phyloP scores from a whole-genome alignment of 2,113 vertebrate species.

The Albula goreensis region DNA sequence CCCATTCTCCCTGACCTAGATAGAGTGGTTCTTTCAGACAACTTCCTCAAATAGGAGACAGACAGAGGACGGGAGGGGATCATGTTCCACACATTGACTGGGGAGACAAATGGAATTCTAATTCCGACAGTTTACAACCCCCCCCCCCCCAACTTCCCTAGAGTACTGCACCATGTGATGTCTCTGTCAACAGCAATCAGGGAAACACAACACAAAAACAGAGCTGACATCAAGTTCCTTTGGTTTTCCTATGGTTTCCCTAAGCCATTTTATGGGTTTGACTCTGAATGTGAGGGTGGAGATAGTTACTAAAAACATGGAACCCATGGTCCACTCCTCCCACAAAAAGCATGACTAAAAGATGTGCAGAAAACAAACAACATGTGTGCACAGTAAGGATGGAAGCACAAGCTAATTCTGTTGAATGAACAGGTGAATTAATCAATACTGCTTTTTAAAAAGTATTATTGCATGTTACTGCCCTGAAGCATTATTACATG shows the following conservation, averaged over 20 bases:
- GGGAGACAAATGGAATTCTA: slow-evolving; percentile 24
- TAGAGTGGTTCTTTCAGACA: slow-evolving; percentile 14
- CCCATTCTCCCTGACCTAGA: slow-evolving; percentile 20
- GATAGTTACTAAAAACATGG: neutral
- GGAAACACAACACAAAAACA: slow-evolving; percentile 41
- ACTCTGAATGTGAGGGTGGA: neutral
- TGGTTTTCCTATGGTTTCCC: neutral
- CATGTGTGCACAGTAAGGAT: neutral
- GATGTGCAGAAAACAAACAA: neutral
- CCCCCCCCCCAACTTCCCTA: neutral
- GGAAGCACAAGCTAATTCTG: too few relatives aligned
- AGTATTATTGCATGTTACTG: too few relatives aligned
- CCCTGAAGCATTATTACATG: neutral
- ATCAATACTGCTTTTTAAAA: too few relatives aligned
- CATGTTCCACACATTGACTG: slow-evolving; percentile 26
- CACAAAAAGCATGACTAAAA: slow-evolving; percentile 2
- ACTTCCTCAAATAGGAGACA: slow-evolving; percentile 8
- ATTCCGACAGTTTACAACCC: slow-evolving; percentile 22
- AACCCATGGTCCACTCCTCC: neutral
- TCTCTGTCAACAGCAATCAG: slow-evolving; percentile 50
- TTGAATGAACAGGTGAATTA: neutral
- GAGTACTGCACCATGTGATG: slow-evolving; percentile 37
- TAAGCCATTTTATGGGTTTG: neutral
- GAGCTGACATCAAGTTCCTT: slow-evolving; percentile 37
- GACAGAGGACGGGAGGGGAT: neutral